Evolutionary conservation across 2,888 invertebrate genomes (phyloP), one percentile per base, ranked within the genome.

Genomic region (Aphodius sticticus): DNA sequence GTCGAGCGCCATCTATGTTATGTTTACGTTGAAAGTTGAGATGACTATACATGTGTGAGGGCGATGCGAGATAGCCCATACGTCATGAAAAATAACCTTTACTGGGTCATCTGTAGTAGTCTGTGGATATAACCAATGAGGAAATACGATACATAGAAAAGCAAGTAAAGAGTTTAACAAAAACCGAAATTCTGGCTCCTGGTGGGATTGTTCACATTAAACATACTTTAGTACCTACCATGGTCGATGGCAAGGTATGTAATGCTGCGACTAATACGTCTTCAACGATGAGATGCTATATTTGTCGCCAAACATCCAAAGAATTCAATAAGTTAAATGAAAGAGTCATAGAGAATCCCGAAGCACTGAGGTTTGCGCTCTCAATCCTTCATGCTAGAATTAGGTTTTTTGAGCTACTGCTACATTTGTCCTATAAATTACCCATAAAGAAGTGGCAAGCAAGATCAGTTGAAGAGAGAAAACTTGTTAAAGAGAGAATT

Each of bases 371-470:
- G 26, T 85, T 85, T 78, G 85, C 84, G 69, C 74, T 85, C 72
- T 86, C 85, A 70, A 81, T 81, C 53, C 81, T 87, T 69, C 86
- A 87, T 83, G 84, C 85, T 5, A 86, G 86, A 85, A 86, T 86
- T 14, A 81, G 85, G 15, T 85, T 84, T 80, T 86, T 85, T 78
- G 86, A 87, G 78, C 86, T 83, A 79, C 80, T 85, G 6, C 76
- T 87, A 69, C 84, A 87, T 79, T 78, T 86, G 16, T 79, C 85
- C n/a, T n/a, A 12, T 87, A 85, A 84, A 83, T 69, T 87, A n/a
- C 81, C 82, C n/a, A 81, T 86, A 35, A 80, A 85, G 78, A 82
- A 85, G 82, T 87, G 86, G 86, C 86, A 86, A 83, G 85, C 85
- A 37, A 83, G 84, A 6, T 83, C 83, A 81, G 37, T 15, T 5